A percentile compares a stretch with the other conserved stretches of the same genome.
phyloP scores from a whole-genome alignment of 1,140 invertebrate genomes.

The Caenorhabditis inopinata region DNA sequence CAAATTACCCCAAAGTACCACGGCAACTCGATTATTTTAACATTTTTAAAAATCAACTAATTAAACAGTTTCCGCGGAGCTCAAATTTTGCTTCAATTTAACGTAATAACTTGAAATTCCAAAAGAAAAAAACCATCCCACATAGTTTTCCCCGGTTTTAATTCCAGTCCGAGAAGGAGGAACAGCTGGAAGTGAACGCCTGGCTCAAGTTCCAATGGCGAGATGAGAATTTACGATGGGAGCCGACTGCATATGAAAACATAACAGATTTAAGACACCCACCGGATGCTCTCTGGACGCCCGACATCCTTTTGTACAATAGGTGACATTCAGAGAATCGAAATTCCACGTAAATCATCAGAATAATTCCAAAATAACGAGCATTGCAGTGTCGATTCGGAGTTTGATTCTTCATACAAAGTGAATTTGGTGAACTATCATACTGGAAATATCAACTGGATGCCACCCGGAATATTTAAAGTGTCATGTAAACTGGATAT shows the following conservation, averaged over 20 bases:
- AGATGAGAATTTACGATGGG: conserved; percentile 58
- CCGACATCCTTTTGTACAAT: conserved; percentile 58
- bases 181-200: conserved; percentile 56
- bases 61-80: too few species aligned
- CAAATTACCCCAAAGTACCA: too few species aligned
- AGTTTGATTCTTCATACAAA: conserved; percentile 94
- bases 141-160: background rate
- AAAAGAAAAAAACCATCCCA: too few species aligned
- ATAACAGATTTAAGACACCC: conserved; percentile 54
- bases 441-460: conserved; percentile 90
- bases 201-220: conserved; percentile 58
- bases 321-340: conserved; percentile 38
- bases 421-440: conserved; percentile 92
- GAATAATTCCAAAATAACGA: background rate
- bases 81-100: too few species aligned
- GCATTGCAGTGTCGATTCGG: conserved; percentile 84
- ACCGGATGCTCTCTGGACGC: conserved; percentile 52
- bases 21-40: too few species aligned
- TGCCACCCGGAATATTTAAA: conserved; percentile 96
- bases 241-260: conserved; percentile 56
- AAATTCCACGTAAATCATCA: background rate
- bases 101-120: too few species aligned
- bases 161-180: conserved; percentile 56
- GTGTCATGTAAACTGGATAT: conserved; percentile 98
- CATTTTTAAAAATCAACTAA: too few species aligned